These are phyloP conservation scores for Parasteatoda tepidariorum DNA, from an alignment of 1,140 invertebrate genomes.

Conservation along the genomic window DNA sequence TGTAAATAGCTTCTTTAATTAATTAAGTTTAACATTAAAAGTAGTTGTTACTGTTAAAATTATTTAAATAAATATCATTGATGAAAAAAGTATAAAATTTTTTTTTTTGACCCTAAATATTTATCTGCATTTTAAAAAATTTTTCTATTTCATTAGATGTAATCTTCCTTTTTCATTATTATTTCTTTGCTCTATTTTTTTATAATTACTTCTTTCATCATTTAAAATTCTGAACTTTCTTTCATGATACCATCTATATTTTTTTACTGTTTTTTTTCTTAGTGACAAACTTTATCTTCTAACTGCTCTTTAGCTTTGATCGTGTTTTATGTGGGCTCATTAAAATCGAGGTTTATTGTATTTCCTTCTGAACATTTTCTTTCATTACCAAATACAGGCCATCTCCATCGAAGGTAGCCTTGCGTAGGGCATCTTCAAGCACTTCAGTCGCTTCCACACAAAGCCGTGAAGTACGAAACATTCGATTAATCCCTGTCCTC, in stretches of 20 bases:
- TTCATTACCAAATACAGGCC: constrained; percentile 16
- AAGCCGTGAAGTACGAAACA: constrained; percentile 8
- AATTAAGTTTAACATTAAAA: too few species aligned
- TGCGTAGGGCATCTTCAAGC: constrained; percentile 43
- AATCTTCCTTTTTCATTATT: too few species aligned
- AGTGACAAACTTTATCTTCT: neutral
- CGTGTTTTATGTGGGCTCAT: neutral
- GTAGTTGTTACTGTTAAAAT: too few species aligned
- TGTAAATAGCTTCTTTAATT: too few species aligned
- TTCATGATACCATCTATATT: constrained; percentile 17
- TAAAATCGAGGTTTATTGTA: too few species aligned
- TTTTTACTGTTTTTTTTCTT: neutral
- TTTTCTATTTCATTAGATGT: too few species aligned
- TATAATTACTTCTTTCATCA: neutral
- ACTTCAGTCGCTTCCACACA: constrained; percentile 31
- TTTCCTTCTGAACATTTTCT: constrained; percentile 11
- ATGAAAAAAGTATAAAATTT: too few species aligned
- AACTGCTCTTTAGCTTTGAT: neutral
- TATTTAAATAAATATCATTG: too few species aligned
- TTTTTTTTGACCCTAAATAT: too few species aligned
- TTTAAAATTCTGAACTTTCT: constrained; percentile 18
- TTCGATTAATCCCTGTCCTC: constrained; percentile 41
- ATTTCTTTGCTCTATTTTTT: neutral
- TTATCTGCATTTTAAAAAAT: too few species aligned
- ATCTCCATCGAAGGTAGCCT: constrained; percentile 37